Evolutionary conservation across 2,113 vertebrate genomes (phyloP), one percentile per base, ranked within the genome.

Genomic region (Lethenteron reissneri): DNA sequence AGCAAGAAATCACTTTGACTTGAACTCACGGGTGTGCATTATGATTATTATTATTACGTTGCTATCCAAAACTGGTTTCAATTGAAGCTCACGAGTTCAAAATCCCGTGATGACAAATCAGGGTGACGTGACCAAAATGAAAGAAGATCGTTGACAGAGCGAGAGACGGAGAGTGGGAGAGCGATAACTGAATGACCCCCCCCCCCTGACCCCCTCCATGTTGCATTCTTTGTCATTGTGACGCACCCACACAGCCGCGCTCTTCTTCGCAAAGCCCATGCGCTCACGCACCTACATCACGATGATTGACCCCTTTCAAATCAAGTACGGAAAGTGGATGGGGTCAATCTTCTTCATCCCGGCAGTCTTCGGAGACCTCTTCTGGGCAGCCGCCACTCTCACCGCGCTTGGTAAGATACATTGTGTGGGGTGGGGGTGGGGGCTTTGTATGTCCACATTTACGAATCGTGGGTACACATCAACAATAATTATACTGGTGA

Each of bases 231-330:
- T 9, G 11, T 25, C 75, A 76, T 71, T 10, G 19, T 57, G 12
- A 41, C 41, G 41, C 41, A 41, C 41, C 5, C 4, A 41, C 41
- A 56, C 62, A 83, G 84, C 82, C 60, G 85, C 81, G 41, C 73
- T 82, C 62, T 83, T 85, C 74, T 87, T 86, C 68, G 83, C 82
- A 64, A 85, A 83, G 57, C 86, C 84, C n/a, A 86, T 88, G 84
- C 83, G 84, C 79, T 78, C 80, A 71, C 87, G 84, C 78, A 85
- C 83, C 58, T 87, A 85, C 0, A 12, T 85, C 74, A 86, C 82
- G 0, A 76, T 87, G 78, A 81, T 86, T 82, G 85, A 87, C 71
- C 84, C 86, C 0, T 80, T 87, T 72, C 83, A 88, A 74, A 77
- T 79, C 73, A 75, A 76, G 58, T 89, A 85, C 1, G 85, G 87